Evolutionary conservation across 2,113 vertebrate species (phyloP).

Genomic region (Hippocampus barbouri): DNA sequence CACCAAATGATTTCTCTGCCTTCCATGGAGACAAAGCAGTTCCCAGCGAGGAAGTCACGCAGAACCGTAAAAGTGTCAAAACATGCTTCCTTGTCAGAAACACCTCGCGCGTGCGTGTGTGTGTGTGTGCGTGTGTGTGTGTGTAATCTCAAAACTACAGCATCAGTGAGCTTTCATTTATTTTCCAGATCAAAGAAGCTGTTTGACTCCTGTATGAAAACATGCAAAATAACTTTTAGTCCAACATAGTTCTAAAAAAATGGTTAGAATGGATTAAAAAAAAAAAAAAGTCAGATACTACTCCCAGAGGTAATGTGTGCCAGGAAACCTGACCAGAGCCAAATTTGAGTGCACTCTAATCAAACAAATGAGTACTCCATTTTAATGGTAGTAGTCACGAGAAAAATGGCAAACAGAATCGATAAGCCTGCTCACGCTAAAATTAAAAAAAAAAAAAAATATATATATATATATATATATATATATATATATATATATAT

Average conservation of each 20-base stretch:
- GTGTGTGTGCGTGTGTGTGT: background rate
- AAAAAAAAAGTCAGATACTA: background rate
- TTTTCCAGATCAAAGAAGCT: background rate
- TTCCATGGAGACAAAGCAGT: conserved; percentile 4
- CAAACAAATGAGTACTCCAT: conserved; percentile 31
- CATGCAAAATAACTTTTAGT: conserved; percentile 1
- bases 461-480: too few species aligned
- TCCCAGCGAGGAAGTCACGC: conserved; percentile 4
- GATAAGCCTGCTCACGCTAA: conserved; percentile 34
- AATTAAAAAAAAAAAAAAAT: too few species aligned
- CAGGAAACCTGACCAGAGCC: conserved; percentile 9
- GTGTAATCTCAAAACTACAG: background rate
- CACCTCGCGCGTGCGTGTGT: conserved; percentile 1
- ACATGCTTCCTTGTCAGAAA: conserved; percentile 9
- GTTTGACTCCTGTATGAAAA: background rate
- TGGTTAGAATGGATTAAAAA: too few species aligned
- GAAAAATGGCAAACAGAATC: conserved; percentile 48
- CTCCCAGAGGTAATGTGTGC: background rate
- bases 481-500: too few species aligned
- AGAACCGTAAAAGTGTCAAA: conserved; percentile 21
- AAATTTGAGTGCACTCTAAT: conserved; percentile 20
- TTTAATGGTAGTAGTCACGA: conserved; percentile 13
- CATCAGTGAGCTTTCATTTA: conserved; percentile 4
- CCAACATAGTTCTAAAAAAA: conserved; percentile 8
- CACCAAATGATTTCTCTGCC: background rate